Percentiles rank a stretch among this genome's conserved stretches.
phyloP scores from a whole-genome alignment of 2,113 vertebrate species.

The Cryptoleucopteryx plumbea region DNA sequence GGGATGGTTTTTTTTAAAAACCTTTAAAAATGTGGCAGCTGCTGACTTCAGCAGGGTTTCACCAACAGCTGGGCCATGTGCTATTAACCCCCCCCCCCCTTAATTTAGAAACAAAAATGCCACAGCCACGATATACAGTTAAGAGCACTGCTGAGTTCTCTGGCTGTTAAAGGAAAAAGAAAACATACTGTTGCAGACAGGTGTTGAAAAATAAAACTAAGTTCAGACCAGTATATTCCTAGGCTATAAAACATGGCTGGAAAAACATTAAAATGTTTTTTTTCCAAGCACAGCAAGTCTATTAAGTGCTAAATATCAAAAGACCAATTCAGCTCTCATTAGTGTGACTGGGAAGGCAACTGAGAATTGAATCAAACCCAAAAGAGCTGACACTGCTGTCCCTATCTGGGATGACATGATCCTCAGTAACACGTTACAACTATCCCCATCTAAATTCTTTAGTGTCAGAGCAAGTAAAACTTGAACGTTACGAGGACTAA shows the following conservation, averaged over 20 bases:
- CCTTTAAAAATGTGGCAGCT: neutral
- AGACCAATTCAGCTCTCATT: neutral
- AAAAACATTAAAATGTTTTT: neutral
- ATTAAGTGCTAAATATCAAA: conserved; percentile 17
- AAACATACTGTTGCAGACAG: neutral
- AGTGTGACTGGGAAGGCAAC: neutral
- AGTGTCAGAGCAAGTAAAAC: neutral
- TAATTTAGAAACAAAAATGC: neutral
- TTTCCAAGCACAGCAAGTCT: neutral
- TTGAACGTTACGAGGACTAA: neutral
- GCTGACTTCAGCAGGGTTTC: neutral
- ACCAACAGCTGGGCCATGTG: neutral
- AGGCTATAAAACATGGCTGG: neutral
- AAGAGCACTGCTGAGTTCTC: neutral
- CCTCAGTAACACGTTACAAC: neutral
- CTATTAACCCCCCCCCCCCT: neutral
- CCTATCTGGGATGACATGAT: neutral
- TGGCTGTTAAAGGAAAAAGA: neutral
- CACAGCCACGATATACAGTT: neutral
- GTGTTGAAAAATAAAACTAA: neutral
- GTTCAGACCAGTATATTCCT: neutral
- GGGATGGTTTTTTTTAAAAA: neutral
- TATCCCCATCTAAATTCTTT: neutral
- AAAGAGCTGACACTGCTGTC: neutral
- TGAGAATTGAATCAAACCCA: neutral